Evolutionary conservation across 30 jellyfish, hydroid and myxozoan species (phyloP).

Genomic region (Mastigias papua): DNA sequence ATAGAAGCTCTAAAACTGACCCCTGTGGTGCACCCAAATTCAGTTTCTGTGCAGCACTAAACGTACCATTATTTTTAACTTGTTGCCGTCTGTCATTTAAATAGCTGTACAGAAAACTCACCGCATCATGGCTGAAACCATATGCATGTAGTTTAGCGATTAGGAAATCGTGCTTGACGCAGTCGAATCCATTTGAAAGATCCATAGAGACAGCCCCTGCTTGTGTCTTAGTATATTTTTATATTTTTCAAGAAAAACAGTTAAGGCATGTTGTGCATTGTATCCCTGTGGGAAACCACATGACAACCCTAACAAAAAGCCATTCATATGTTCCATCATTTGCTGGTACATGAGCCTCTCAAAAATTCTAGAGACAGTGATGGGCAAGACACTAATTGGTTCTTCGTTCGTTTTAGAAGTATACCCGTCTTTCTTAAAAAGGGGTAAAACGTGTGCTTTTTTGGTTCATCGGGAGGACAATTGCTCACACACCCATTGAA

Average conservation of each 20-base stretch:
- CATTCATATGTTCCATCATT: too few species aligned
- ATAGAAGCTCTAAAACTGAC: too few species aligned
- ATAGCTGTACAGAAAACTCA: not conserved
- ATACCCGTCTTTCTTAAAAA: not conserved
- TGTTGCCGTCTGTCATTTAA: not conserved
- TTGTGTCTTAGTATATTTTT: not conserved
- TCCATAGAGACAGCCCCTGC: not conserved
- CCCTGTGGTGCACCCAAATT: too few species aligned
- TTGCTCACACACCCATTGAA: not conserved
- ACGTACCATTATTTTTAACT: too few species aligned
- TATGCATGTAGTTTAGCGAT: too few species aligned
- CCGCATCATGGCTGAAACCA: not conserved
- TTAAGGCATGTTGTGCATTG: not conserved
- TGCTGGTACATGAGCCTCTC: not conserved
- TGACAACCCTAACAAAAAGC: not conserved
- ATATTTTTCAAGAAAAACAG: not conserved
- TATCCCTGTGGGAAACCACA: not conserved
- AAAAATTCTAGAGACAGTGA: not conserved
- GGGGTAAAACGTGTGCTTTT: not conserved
- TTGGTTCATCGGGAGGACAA: not conserved
- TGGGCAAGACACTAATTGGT: not conserved
- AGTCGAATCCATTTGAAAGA: not conserved
- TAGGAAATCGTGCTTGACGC: not conserved
- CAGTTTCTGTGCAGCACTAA: too few species aligned
- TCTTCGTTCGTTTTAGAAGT: not conserved